These are phyloP conservation scores for Opisthocomus hoazin DNA, from an alignment of 2,113 vertebrate species.

Conservation along the genomic window DNA sequence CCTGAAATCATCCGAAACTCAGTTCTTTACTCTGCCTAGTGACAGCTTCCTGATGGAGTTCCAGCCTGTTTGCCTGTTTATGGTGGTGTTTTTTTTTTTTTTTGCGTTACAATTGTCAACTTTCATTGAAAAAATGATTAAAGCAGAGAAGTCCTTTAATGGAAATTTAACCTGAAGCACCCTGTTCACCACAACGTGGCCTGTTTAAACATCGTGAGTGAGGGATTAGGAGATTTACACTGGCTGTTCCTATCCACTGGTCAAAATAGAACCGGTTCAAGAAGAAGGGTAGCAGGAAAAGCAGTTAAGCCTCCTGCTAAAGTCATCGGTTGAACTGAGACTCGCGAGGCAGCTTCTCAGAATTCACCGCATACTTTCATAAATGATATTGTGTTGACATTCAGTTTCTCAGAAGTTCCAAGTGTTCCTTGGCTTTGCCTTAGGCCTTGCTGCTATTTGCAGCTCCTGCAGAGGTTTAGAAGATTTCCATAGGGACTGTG, in stretches of 20 bases:
- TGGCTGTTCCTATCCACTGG: not conserved
- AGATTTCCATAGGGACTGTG: not conserved
- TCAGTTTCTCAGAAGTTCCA: conserved; percentile 35
- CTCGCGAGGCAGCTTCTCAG: not conserved
- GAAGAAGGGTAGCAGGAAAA: conserved; percentile 29
- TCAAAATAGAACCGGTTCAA: not conserved
- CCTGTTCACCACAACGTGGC: fast-evolving
- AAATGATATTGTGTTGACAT: conserved; percentile 34
- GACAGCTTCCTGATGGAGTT: not conserved
- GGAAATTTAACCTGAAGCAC: not conserved
- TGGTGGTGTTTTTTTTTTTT: not conserved
- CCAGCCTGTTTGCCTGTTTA: not conserved
- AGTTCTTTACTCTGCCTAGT: not conserved
- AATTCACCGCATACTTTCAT: conserved; percentile 27
- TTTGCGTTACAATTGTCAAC: not conserved
- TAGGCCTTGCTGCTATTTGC: not conserved
- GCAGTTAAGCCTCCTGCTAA: conserved; percentile 46
- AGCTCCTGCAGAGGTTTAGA: not conserved
- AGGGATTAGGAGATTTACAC: not conserved
- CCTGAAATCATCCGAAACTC: not conserved
- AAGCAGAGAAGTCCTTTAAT: not conserved
- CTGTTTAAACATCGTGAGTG: not conserved
- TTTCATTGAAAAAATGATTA: not conserved
- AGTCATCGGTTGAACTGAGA: conserved; percentile 9
- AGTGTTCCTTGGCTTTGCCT: conserved; percentile 45